phyloP scores from a whole-genome alignment of 2,888 invertebrate species.

The Chirona hameri region DNA sequence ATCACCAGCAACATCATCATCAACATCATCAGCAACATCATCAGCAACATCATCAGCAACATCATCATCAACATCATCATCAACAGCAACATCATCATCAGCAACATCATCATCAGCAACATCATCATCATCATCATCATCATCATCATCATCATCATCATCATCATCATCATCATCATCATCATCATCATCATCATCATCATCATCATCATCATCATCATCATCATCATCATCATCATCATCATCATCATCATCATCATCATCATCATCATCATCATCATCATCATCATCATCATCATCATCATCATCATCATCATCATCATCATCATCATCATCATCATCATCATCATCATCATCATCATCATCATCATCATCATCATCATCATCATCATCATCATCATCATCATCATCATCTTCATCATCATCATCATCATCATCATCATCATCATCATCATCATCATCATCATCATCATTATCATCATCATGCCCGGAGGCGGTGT shows the following conservation, averaged over 20 bases:
- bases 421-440: background rate
- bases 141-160: no score
- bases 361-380: background rate
- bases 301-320: background rate
- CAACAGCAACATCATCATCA: no score
- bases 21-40: no score
- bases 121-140: no score
- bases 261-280: slow-evolving; percentile 12
- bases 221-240: background rate
- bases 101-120: no score
- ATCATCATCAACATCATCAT: no score
- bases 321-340: background rate
- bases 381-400: background rate
- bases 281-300: slow-evolving; percentile 11
- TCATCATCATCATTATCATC: background rate
- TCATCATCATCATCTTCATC: background rate
- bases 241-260: background rate
- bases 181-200: no score
- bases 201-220: background rate
- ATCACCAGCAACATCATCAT: no score
- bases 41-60: no score
- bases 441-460: slow-evolving; percentile 11
- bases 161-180: no score
- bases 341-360: background rate
- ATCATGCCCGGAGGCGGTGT: background rate